Conservation (phyloP, 2,797 vertebrate genomes). For the Champsocephalus esox region DNA sequence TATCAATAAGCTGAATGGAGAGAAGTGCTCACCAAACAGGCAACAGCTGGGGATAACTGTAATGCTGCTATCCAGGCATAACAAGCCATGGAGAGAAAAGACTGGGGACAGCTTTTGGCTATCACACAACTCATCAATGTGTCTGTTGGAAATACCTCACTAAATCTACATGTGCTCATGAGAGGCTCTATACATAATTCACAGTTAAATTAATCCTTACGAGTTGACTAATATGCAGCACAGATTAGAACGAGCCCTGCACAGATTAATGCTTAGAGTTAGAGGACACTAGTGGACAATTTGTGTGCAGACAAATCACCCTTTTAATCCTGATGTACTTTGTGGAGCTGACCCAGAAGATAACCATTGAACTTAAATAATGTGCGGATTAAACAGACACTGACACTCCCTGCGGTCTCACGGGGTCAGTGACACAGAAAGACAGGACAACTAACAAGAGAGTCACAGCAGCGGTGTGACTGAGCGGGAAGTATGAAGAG, state of each 20-base stretch:
- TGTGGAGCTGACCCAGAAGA: slow-evolving; percentile 41
- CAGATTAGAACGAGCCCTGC: slow-evolving; percentile 59
- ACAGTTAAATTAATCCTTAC: slow-evolving; percentile 69
- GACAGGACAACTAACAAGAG: slow-evolving; percentile 55
- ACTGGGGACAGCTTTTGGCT: slow-evolving; percentile 44
- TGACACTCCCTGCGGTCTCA: slow-evolving; percentile 33
- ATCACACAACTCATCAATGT: slow-evolving; percentile 41
- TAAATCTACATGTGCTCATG: slow-evolving; percentile 43
- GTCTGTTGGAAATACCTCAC: slow-evolving; percentile 52
- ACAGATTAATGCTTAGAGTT: slow-evolving; percentile 34
- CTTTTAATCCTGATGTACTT: slow-evolving; percentile 18
- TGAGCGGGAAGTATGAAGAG: slow-evolving; percentile 62
- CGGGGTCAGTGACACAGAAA: slow-evolving; percentile 58
- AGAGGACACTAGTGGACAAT: slow-evolving; percentile 22
- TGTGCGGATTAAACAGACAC: neutral
- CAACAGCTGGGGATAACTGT: slow-evolving; percentile 69
- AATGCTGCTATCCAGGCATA: slow-evolving; percentile 52
- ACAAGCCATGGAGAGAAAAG: slow-evolving; percentile 37
- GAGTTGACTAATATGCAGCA: slow-evolving; percentile 70
- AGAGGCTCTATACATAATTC: slow-evolving; percentile 62
- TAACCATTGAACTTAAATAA: slow-evolving; percentile 50
- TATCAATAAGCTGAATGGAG: slow-evolving; percentile 67
- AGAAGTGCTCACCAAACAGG: slow-evolving; percentile 63
- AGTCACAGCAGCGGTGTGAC: slow-evolving; percentile 67
- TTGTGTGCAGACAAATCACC: slow-evolving; percentile 10